phyloP scores from a whole-genome alignment of 2,888 invertebrate genomes.

The Lasioglossum calceatum region DNA sequence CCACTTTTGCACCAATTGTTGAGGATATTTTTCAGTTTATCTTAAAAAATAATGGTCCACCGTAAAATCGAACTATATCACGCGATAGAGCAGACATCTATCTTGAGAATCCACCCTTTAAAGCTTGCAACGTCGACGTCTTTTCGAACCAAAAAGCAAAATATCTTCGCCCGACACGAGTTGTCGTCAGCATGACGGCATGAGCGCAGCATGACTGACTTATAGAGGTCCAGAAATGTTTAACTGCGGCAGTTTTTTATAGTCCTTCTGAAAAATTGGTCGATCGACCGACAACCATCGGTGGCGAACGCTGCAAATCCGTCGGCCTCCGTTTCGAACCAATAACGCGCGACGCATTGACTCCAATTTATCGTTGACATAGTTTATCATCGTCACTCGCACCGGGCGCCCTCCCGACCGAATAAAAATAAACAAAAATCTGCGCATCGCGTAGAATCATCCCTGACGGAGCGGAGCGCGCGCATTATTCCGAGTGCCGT shows the following conservation, averaged over 20 bases:
- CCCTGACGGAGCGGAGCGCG: too few species aligned
- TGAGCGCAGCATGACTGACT: background rate
- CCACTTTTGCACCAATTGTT: too few species aligned
- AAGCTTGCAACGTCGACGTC: too few species aligned
- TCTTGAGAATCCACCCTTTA: too few species aligned
- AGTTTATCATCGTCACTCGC: constrained; percentile 15
- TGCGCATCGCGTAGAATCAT: background rate
- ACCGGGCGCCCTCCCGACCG: background rate
- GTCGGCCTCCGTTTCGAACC: background rate
- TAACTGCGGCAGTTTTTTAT: background rate
- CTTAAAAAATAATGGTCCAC: too few species aligned
- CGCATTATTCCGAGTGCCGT: background rate
- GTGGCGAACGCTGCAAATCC: background rate
- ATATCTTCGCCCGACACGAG: too few species aligned
- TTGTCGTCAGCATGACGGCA: too few species aligned
- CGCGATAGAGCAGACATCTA: too few species aligned
- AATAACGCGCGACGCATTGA: background rate
- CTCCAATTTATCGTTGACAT: background rate
- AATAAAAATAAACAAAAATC: background rate
- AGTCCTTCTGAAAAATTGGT: background rate
- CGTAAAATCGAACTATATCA: too few species aligned
- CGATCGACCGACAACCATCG: background rate
- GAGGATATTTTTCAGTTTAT: too few species aligned
- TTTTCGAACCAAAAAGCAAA: too few species aligned
- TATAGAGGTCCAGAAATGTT: background rate